Evolutionary conservation across 1,140 invertebrate species (phyloP), one percentile per base, ranked within the genome.

Genomic region (Bombus haemorrhoidalis): DNA sequence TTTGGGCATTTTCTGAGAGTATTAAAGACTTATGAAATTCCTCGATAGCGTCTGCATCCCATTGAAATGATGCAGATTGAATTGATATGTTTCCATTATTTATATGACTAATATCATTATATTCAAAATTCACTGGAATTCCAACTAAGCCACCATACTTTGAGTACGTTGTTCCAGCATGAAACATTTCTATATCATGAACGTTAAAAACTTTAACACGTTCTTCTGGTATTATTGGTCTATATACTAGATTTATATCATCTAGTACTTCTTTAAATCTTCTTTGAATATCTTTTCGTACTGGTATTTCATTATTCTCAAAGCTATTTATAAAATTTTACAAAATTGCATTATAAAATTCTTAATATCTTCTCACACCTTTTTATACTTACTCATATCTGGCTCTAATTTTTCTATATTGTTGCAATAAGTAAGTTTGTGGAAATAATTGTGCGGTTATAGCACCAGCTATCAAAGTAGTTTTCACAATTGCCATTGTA

Each of bases 1-100:
- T 96, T 91, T 98, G 96, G 10, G 97, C 97, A 71, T 97, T 96
- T 69, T 97, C 96, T 18, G 97, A 96, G 4, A 98, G 90, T 3
- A 97, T 92, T 28, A 98, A 88, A 2, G 97, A 96, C 6, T 97
- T 92, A 53, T 96, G 91, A 28, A 98, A 95, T 64, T 96, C 90
- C 87, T 96, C 93, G 0, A 97, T 97, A 72, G 95, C 95, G 79
- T 96, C 95, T 3, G 96, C 95, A 47, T 93, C 95, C 96, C 97
- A 97, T 86, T 97, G 93, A 25, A 98, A 91, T 72, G 91, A 92
- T 87, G 96, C 95, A 66, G 95, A 91, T 53, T 95, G 95, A 85
- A 97, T 95, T 73, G 93, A 92, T 43, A 97, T 32, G 1, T 18
- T 95, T n/a, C 95, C 93, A 1, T 91, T 81, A 73, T 97, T 95